These are phyloP conservation scores for Onychomys torridus DNA, from an alignment of 2,797 vertebrate genomes.

Conservation along the genomic window DNA sequence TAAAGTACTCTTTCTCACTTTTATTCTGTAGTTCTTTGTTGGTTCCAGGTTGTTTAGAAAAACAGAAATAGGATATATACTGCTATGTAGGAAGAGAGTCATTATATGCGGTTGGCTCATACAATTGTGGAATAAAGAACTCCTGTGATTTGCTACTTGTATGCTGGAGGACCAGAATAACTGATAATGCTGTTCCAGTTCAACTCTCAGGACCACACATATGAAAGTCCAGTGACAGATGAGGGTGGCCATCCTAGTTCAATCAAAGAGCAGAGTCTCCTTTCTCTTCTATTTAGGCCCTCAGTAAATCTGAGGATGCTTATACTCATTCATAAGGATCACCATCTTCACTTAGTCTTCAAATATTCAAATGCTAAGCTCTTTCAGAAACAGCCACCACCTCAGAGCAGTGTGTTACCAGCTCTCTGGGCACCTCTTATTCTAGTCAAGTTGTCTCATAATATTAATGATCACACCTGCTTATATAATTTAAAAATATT, in stretches of 20 bases:
- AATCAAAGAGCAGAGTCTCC: no score
- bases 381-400: background rate
- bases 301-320: background rate
- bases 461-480: background rate
- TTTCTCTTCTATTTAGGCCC: background rate
- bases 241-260: background rate
- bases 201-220: background rate
- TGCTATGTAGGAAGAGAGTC: background rate
- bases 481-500: background rate
- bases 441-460: background rate
- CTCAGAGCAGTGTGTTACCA: background rate
- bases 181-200: background rate
- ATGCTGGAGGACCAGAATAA: background rate
- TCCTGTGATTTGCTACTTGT: background rate
- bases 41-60: background rate
- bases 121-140: background rate
- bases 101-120: background rate
- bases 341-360: background rate
- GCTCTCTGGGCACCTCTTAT: background rate
- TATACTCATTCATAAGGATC: background rate
- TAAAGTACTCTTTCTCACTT: background rate
- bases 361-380: background rate
- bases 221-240: background rate
- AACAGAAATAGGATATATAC: background rate
- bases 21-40: background rate